Base-by-base conservation (phyloP, 2,113 vertebrate genomes). In the Halichoeres trimaculatus region DNA sequence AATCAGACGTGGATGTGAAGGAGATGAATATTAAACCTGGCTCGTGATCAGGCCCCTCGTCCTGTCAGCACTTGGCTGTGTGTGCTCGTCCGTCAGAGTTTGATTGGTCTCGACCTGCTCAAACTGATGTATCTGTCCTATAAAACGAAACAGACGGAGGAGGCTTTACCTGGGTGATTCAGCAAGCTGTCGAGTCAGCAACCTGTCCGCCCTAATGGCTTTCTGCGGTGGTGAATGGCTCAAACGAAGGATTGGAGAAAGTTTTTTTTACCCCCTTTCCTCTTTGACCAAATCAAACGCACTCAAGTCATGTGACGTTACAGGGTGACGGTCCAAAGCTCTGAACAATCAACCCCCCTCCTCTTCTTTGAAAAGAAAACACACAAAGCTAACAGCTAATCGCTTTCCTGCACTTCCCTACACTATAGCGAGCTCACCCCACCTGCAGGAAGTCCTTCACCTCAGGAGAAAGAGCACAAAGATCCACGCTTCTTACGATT, bases 151-250 rank as follows among this genome's bases (percentile, higher is more conserved):
- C 75, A 79, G 78, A 74, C 58, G 48, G 63, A 63, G 45, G 12
- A 62, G 55, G 78, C 78, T 70, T 78, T 81, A 79, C 71, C 78
- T 81, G 67, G 74, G 67, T 79, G 78, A 84, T 84, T 81, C 78
- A 76, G 71, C 36, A 30, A 58, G 81, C 67, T 34, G 13, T 13
- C 62, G 78, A 79, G 57, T 87, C 85, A 87, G 81, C 85, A 79
- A 16, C 41, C 70, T 83, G 80, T 81, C 77, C 41, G 22, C 63
- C 54, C 58, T 83, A 78, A 86, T 86, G 36, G 52, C 80, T 60
- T 55, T 54, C 35, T 13, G 57, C 54, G 34, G 3, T 19, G 61
- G 43, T 58, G 52, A 62, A 56, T 63, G 54, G 36, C 34, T 79
- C 57, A 41, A 74, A 62, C 23, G 19, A 6, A 34, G 7, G 58